These are phyloP conservation scores for Geococcyx californianus DNA, from an alignment of 2,113 vertebrate species.

Conservation along the genomic window DNA sequence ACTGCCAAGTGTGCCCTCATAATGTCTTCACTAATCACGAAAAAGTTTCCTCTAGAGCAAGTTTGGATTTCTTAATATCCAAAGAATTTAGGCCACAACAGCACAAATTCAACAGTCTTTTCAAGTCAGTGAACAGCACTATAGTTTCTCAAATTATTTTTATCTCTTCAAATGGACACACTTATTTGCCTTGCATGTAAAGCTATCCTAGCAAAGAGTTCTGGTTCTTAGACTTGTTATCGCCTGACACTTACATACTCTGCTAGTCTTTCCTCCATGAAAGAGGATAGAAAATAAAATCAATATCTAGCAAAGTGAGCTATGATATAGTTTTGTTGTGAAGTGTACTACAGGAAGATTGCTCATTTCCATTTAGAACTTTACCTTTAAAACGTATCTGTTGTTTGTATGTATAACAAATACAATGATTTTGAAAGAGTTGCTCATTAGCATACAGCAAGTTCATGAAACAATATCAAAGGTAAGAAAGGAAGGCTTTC, in stretches of 20 bases:
- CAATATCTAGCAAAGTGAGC: not conserved
- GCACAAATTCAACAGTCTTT: not conserved
- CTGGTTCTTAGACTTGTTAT: not conserved
- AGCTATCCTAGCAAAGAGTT: not conserved
- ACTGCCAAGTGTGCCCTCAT: not conserved
- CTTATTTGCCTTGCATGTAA: not conserved
- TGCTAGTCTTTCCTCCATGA: not conserved
- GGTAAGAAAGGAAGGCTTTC: not conserved
- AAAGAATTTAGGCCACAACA: slow-evolving; percentile 7
- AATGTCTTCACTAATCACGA: not conserved
- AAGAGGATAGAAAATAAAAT: not conserved
- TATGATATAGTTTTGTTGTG: not conserved
- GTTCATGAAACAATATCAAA: not conserved
- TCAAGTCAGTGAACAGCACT: not conserved
- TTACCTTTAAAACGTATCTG: not conserved
- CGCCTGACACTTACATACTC: not conserved
- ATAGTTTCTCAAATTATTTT: not conserved
- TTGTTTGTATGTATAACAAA: not conserved
- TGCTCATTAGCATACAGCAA: not conserved
- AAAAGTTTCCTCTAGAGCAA: not conserved
- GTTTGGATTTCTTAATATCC: not conserved
- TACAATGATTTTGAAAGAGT: not conserved
- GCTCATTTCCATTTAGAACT: not conserved
- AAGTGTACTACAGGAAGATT: not conserved
- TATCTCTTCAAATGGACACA: not conserved